A percentile compares a stretch with the other conserved stretches of the same genome.
Conservation (phyloP, 2,888 invertebrate genomes). For the Platynereis dumerilii region DNA sequence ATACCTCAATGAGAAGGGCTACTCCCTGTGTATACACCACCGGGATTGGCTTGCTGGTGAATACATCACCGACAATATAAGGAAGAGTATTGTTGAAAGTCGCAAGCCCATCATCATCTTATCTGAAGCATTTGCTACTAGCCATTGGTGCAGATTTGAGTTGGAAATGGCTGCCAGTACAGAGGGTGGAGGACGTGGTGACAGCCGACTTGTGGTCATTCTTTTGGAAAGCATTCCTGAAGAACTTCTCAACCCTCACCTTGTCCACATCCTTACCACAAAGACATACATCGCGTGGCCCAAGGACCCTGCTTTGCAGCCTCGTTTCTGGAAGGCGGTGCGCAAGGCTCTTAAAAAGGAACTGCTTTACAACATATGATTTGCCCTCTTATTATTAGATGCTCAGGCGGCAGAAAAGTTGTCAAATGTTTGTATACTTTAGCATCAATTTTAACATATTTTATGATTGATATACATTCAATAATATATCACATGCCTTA, state of each 20-base stretch:
- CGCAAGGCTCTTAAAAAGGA: background rate
- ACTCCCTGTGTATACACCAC: conserved; percentile 75
- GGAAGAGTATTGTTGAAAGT: conserved; percentile 74
- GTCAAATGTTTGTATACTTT: too few relatives aligned
- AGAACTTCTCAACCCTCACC: background rate
- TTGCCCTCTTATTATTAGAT: too few relatives aligned
- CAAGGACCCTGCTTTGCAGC: background rate
- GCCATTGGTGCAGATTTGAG: conserved; percentile 79
- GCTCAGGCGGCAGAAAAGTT: too few relatives aligned
- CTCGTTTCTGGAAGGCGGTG: background rate
- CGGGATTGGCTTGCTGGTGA: conserved; percentile 76
- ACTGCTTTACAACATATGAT: too few relatives aligned
- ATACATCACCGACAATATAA: conserved; percentile 75
- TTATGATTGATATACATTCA: too few relatives aligned
- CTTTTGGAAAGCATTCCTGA: background rate
- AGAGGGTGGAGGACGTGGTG: background rate
- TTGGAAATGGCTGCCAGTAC: conserved; percentile 65
- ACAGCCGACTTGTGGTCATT: background rate
- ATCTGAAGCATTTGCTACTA: conserved; percentile 71
- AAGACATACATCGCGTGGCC: conserved; percentile 5
- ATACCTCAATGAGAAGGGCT: conserved; percentile 31
- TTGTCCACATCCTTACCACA: background rate
- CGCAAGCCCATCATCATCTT: conserved; percentile 72
- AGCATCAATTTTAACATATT: too few relatives aligned
- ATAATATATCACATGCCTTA: too few relatives aligned